A percentile compares a stretch with the other conserved stretches of the same genome.
Evolutionary conservation across 1,140 invertebrate species (phyloP).

Genomic region (Eriocheir sinensis): DNA sequence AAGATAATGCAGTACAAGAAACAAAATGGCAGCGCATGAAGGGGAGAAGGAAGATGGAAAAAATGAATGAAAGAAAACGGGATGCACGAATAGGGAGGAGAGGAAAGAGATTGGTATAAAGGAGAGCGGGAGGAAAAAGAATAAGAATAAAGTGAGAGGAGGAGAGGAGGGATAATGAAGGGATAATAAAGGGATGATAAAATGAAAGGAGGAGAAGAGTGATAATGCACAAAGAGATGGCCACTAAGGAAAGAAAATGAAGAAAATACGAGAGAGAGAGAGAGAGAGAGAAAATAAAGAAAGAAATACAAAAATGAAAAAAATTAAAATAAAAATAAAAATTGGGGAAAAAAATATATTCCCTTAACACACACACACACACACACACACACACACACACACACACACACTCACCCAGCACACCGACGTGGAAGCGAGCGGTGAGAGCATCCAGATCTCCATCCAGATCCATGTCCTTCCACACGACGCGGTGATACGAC

Average conservation of each 20-base stretch:
- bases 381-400: slow-evolving; percentile 4
- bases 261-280: neutral
- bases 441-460: slow-evolving; percentile 82
- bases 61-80: neutral
- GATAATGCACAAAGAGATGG: neutral
- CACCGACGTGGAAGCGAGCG: slow-evolving; percentile 80
- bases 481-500: slow-evolving; percentile 82
- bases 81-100: neutral
- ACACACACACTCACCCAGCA: slow-evolving; percentile 79
- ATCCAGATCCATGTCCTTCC: slow-evolving; percentile 83
- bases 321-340: too few relatives aligned
- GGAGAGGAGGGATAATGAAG: neutral
- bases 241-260: neutral
- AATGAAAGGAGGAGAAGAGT: neutral
- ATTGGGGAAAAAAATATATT: too few relatives aligned
- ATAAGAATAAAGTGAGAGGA: neutral
- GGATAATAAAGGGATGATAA: neutral
- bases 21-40: neutral
- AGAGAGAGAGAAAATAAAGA: neutral
- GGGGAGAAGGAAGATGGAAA: neutral
- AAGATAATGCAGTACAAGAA: neutral
- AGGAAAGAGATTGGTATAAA: neutral
- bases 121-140: neutral
- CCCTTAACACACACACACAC: slow-evolving; percentile 8
- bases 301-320: neutral